These are phyloP conservation scores for Heterodera filipjevi DNA, from an alignment of 2,888 invertebrate species.

Conservation along the genomic window DNA sequence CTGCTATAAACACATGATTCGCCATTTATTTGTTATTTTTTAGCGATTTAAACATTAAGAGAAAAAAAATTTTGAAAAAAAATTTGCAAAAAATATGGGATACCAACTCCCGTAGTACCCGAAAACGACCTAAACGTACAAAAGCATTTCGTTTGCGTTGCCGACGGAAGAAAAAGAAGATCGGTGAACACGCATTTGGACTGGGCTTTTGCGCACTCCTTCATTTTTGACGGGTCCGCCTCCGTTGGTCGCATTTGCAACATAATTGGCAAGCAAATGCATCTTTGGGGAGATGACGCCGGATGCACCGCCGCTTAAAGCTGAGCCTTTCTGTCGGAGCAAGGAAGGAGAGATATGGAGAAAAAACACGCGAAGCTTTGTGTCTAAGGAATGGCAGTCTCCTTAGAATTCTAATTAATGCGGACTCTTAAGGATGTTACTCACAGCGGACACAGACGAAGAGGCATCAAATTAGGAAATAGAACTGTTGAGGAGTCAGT, in stretches of 20 bases:
- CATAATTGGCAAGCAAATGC: neutral
- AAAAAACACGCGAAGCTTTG: neutral
- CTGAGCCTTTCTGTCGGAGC: neutral
- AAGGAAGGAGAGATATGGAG: no score
- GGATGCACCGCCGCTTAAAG: neutral
- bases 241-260: neutral
- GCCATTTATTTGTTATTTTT: no score
- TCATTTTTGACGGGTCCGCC: neutral
- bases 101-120: no score
- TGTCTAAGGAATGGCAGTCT: neutral
- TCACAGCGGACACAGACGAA: slow-evolving; percentile 44
- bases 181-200: slow-evolving; percentile 25
- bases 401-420: no score
- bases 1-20: no score
- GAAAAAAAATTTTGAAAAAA: no score
- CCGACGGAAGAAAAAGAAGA: slow-evolving; percentile 23
- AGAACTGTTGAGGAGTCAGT: neutral
- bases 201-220: neutral
- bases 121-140: no score
- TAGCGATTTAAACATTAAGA: no score
- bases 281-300: slow-evolving; percentile 3
- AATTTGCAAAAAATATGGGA: no score
- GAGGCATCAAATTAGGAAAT: slow-evolving; percentile 25
- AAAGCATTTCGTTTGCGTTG: no score
- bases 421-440: no score